These are phyloP conservation scores for Lepus timidus DNA, from an alignment of 2,113 vertebrate genomes.

Conservation along the genomic window DNA sequence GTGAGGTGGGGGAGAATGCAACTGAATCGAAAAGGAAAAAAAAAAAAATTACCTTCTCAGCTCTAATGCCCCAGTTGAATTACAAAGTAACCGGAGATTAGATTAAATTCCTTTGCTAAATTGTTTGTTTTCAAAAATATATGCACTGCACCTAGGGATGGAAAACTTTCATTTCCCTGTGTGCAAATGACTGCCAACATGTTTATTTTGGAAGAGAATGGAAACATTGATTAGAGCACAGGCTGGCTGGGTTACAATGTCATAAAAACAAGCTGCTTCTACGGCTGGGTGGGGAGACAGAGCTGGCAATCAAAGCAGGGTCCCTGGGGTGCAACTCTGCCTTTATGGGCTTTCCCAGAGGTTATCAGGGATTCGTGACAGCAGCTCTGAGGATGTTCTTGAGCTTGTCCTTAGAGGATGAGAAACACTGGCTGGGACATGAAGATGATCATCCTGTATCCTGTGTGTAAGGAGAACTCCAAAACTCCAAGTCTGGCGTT, in stretches of 20 bases:
- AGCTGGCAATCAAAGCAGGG: neutral
- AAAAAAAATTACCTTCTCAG: slow-evolving; percentile 52
- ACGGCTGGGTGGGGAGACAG: slow-evolving; percentile 36
- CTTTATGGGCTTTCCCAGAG: neutral
- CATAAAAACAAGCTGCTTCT: slow-evolving; percentile 68
- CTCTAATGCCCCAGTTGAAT: slow-evolving; percentile 64
- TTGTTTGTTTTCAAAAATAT: slow-evolving; percentile 67
- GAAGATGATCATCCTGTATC: neutral
- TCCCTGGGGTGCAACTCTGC: slow-evolving; percentile 15
- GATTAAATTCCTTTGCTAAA: slow-evolving; percentile 75
- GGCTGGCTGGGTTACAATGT: slow-evolving; percentile 54
- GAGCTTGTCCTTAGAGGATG: neutral
- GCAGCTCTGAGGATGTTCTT: neutral
- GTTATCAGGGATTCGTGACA: neutral
- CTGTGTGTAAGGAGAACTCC: neutral
- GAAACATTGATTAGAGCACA: slow-evolving; percentile 75
- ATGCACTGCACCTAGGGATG: slow-evolving; percentile 58
- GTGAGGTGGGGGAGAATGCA: slow-evolving; percentile 20
- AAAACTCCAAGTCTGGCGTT: neutral
- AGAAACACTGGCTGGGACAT: neutral
- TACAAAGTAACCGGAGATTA: slow-evolving; percentile 74
- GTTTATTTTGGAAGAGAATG: slow-evolving; percentile 77
- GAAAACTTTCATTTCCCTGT: slow-evolving; percentile 76
- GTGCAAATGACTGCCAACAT: slow-evolving; percentile 58
- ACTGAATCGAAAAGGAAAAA: slow-evolving; percentile 45